These are phyloP conservation scores for Byasa hedistus DNA, from an alignment of 2,888 invertebrate genomes.

Conservation along the genomic window DNA sequence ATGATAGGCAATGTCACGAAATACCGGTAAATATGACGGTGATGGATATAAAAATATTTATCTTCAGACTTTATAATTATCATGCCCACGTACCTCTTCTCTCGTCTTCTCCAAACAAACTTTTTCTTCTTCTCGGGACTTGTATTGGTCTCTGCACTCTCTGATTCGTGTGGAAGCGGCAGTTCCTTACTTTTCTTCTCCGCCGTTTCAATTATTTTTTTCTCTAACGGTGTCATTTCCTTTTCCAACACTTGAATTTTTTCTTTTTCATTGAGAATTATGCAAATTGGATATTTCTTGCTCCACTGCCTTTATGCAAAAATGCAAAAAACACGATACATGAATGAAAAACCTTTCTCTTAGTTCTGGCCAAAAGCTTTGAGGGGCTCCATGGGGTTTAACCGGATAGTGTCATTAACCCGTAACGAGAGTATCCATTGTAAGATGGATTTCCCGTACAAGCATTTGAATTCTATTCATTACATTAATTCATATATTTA, in stretches of 20 bases:
- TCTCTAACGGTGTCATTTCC: slow-evolving; percentile 54
- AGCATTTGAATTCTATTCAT: too few species aligned
- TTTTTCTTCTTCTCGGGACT: slow-evolving; percentile 71
- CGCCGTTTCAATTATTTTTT: slow-evolving; percentile 50
- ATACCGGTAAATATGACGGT: too few species aligned
- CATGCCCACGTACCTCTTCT: slow-evolving; percentile 55
- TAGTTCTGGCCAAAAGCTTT: too few species aligned
- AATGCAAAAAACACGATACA: slow-evolving; percentile 1
- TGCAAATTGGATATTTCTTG: slow-evolving; percentile 95
- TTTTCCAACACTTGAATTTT: slow-evolving; percentile 73
- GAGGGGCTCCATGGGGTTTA: too few species aligned
- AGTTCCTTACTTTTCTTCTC: slow-evolving; percentile 60
- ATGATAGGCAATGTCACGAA: too few species aligned
- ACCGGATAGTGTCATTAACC: too few species aligned
- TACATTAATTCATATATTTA: too few species aligned
- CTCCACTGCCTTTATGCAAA: slow-evolving; percentile 85
- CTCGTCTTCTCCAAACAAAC: slow-evolving; percentile 68
- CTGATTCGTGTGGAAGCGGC: slow-evolving; percentile 49
- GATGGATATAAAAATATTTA: too few species aligned
- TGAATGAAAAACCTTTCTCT: too few species aligned
- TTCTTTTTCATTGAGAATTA: slow-evolving; percentile 79
- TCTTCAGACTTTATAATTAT: not conserved
- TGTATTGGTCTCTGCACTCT: slow-evolving; percentile 72
- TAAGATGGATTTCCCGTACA: too few species aligned
- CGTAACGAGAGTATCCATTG: too few species aligned